Conservation (phyloP, 2,113 vertebrate genomes). For the Mellivora capensis region DNA sequence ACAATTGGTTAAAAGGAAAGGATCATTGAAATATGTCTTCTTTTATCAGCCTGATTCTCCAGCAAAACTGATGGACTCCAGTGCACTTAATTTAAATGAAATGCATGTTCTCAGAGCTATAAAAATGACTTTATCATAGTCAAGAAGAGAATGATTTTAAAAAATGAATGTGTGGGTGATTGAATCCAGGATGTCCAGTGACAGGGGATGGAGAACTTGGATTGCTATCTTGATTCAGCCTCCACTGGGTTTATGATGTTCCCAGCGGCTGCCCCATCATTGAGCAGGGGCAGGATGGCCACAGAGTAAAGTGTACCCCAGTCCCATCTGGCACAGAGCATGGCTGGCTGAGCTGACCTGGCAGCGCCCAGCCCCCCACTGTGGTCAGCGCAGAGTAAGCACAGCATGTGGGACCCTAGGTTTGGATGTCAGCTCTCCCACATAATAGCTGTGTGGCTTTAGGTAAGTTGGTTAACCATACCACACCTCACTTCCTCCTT, state of each 20-base stretch:
- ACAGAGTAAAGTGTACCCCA: not conserved
- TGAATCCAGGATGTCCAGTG: slow-evolving; percentile 78
- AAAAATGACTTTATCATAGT: slow-evolving; percentile 81
- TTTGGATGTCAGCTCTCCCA: not conserved
- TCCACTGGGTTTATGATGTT: not conserved
- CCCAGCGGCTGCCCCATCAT: not conserved
- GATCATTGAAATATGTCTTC: slow-evolving; percentile 29
- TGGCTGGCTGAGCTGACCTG: not conserved
- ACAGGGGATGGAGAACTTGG: slow-evolving; percentile 17
- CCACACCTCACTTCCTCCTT: not conserved
- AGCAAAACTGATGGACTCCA: slow-evolving; percentile 67
- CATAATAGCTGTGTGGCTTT: not conserved
- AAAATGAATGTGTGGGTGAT: slow-evolving; percentile 83
- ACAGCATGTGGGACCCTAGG: not conserved
- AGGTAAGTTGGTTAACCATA: not conserved
- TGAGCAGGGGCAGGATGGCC: not conserved
- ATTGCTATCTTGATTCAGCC: not conserved
- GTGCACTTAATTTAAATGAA: slow-evolving; percentile 83
- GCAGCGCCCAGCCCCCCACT: not conserved
- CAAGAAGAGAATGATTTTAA: slow-evolving; percentile 77
- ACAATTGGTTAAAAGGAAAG: slow-evolving; percentile 39
- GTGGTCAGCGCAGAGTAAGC: not conserved
- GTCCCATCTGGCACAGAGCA: not conserved
- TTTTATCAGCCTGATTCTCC: slow-evolving; percentile 58
- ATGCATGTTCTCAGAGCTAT: slow-evolving; percentile 73